Evolutionary conservation across 1,140 invertebrate genomes (phyloP), one percentile per base, ranked within the genome.

Genomic region (Drosophila quadrilineata): DNA sequence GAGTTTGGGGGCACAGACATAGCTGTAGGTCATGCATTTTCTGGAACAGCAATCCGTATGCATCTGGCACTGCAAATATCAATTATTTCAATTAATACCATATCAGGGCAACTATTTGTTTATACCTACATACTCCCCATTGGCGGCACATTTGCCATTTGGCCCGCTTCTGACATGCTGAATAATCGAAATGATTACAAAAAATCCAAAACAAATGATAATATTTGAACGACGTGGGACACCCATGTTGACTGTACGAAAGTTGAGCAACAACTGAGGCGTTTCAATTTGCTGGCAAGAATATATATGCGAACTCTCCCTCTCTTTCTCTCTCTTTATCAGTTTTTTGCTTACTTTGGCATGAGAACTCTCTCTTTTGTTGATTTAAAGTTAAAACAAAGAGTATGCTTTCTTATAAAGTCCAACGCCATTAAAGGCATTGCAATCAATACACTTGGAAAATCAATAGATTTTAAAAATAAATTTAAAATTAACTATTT

Each of bases 21-120:
- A 69, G 2, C 35, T 28, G 22, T 87, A 89, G 3, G 74, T 89
- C 56, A 87, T 48, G 40, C 88, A 89, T n/a, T 67, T 89, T 12
- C 69, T 36, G 0, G 88, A 87, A 19, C 88, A 89, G 43, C 88
- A 89, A 6, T 89, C 85, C 14, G 4, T 35, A 40, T 89, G 77
- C 12, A 40, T 60, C 52, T 88, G 72, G 17, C 88, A 89, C 88
- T 89, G 10, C 3, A 58, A 16, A 31, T 12, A 9, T 9, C 3
- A 33, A n/a, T 24, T 56, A 17, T 38, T n/a, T 2, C 9, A 40
- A 12, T 9, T 24, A 2, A 2, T 35, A 29, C 5, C n/a, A n/a
- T n/a, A n/a, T n/a, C n/a, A n/a, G n/a, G n/a, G n/a, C n/a, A n/a
- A n/a, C n/a, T n/a, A 21, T 1, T 6, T 8, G 8, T 24, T 2